Base-by-base conservation (phyloP, 1,140 invertebrate species). In the Tribolium madens region DNA sequence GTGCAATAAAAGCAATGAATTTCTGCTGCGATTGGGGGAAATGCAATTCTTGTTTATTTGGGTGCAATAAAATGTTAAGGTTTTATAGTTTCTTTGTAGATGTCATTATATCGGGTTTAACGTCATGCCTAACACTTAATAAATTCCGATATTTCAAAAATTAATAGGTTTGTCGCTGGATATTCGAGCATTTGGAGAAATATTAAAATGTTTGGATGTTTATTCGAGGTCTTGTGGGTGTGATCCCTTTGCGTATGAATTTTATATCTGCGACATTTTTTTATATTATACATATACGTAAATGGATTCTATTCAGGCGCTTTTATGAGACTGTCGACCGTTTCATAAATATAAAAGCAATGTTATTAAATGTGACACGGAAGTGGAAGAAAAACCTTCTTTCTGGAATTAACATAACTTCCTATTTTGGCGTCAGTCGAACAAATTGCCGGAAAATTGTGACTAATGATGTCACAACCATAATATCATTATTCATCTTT, bases 31-130 rank as follows among this genome's bases (percentile, higher is more conserved):
- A 72, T 72, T 72, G 70, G 70, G 17, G 17, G 47, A 72, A 72
- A 72, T 52, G 70, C 70, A 50, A 72, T 72, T 72, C 15, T 52
- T 72, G 70, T 72, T 72, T 72, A 72, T 72, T 50, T 52, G n/a
- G 13, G 57, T 33, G 47, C 26, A 72, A 48, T 72, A 72, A 72
- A 17, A 72, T 52, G 70, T 72, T 18, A 50, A 46, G 21, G 10
- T 72, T 72, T 72, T 64, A 64, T 64, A 10, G 57, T 64, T 64
- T 33, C 57, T 33, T 33, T 3, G 26, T 60, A 26, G 9, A 60
- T 60, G 53, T 64, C 10, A 33, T 64, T 64, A 64, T n/a, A 64
- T 64, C 1, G 26, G 26, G 26, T 64, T 64, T 33, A 64, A 33
- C 26, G 12, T 64, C 18, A 12, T 17, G 52, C 18, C n/a, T 26